phyloP scores from a whole-genome alignment of 2,888 invertebrate species.

The Physocephala rufipes region DNA sequence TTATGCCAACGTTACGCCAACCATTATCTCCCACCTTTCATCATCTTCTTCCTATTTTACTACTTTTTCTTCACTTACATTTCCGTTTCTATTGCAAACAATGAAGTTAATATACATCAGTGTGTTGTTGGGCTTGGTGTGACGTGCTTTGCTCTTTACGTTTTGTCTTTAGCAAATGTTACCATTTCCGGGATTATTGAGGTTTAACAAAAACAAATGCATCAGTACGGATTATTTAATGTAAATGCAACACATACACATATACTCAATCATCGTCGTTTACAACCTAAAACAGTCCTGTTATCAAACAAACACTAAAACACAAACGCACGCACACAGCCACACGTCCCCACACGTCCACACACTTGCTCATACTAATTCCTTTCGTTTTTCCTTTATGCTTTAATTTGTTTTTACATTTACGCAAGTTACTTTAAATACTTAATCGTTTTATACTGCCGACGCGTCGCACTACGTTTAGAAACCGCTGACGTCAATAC shows the following conservation, averaged over 20 bases:
- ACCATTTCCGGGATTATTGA: constrained; percentile 18
- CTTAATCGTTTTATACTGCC: constrained; percentile 23
- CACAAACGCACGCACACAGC: not conserved
- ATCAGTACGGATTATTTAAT: not conserved
- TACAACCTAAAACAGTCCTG: not conserved
- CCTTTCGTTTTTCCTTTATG: not conserved
- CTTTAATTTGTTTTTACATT: not conserved
- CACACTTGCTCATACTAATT: not conserved
- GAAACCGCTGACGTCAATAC: constrained; percentile 1
- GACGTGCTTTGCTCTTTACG: constrained; percentile 10
- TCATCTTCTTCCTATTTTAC: not conserved
- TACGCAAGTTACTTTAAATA: constrained; percentile 16
- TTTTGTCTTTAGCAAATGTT: constrained; percentile 9
- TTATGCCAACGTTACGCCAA: not conserved
- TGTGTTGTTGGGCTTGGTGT: not conserved
- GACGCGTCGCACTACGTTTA: too few species aligned
- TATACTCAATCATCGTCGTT: not conserved
- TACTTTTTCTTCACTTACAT: too few species aligned
- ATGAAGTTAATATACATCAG: not conserved
- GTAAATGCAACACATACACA: not conserved
- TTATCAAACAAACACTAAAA: not conserved
- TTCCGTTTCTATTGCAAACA: not conserved
- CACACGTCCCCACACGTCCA: not conserved
- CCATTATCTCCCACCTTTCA: not conserved
- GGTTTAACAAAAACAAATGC: constrained; percentile 27